Evolutionary conservation across 2,797 vertebrate genomes (phyloP).

Genomic region (Acipenser ruthenus): DNA sequence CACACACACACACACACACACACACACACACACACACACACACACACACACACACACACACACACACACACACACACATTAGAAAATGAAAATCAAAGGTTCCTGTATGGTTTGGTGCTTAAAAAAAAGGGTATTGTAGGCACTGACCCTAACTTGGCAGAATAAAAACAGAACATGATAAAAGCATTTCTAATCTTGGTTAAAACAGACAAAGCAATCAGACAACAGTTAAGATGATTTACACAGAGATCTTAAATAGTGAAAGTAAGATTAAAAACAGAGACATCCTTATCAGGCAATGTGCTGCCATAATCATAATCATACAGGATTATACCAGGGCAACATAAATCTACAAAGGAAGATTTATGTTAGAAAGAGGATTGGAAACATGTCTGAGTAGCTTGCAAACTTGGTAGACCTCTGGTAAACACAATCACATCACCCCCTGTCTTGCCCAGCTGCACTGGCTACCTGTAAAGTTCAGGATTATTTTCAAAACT

Average conservation of each 20-base stretch:
- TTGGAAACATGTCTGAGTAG: neutral
- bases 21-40: constrained; percentile 38
- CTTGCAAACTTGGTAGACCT: too few relatives aligned
- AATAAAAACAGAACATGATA: neutral
- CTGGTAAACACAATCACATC: too few relatives aligned
- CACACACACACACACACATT: constrained; percentile 43
- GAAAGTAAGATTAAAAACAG: neutral
- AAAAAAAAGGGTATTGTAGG: too few relatives aligned
- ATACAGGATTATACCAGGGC: neutral
- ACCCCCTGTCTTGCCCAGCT: too few relatives aligned
- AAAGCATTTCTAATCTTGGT: neutral
- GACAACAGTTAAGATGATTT: neutral
- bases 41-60: constrained; percentile 34
- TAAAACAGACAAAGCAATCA: neutral
- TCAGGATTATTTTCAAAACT: too few relatives aligned
- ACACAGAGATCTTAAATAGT: neutral
- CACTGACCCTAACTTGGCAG: neutral
- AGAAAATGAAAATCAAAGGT: constrained; percentile 35
- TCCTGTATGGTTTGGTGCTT: too few relatives aligned
- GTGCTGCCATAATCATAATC: neutral
- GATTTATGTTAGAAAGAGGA: constrained; percentile 2
- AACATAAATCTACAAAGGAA: neutral
- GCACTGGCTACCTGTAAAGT: too few relatives aligned
- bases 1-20: constrained; percentile 7
- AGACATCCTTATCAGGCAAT: neutral